Percentiles rank a stretch among this genome's conserved stretches.
Conservation (phyloP, 1,140 invertebrate species). For the Mycetomoellerius zeteki region DNA sequence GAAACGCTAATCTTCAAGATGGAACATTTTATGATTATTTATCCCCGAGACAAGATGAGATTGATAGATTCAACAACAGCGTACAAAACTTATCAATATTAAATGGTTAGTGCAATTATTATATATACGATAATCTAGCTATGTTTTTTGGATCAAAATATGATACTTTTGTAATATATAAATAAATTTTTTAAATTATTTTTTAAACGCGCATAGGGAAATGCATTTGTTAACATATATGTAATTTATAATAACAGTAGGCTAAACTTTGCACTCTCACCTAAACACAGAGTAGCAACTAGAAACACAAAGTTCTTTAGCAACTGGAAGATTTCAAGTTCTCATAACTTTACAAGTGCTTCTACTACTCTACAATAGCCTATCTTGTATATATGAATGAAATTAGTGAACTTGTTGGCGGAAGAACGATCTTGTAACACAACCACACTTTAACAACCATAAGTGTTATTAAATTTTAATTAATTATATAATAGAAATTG, state of each 20-base stretch:
- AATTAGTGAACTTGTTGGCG: not conserved
- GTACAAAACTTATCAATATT: constrained; percentile 51
- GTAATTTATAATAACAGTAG: not conserved
- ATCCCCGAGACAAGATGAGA: constrained; percentile 69
- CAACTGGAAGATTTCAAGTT: constrained; percentile 21
- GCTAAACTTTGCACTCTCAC: constrained; percentile 36
- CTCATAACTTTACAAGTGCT: constrained; percentile 50
- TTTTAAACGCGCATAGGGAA: not conserved
- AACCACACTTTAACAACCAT: not conserved
- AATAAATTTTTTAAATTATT: not conserved
- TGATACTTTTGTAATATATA: not conserved
- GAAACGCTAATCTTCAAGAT: constrained; percentile 13
- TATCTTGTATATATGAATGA: constrained; percentile 9
- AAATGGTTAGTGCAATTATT: constrained; percentile 70
- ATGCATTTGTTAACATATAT: not conserved
- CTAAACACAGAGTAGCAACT: not conserved
- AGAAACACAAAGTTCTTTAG: constrained; percentile 25
- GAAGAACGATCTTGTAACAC: not conserved
- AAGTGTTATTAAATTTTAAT: constrained; percentile 3
- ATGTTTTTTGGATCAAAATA: not conserved
- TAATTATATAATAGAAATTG: not conserved
- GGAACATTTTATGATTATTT: not conserved
- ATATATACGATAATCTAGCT: not conserved
- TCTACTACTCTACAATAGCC: not conserved
- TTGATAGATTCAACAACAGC: constrained; percentile 73